Evolutionary conservation across 2,113 vertebrate species (phyloP).

Genomic region (Vicugna pacos): DNA sequence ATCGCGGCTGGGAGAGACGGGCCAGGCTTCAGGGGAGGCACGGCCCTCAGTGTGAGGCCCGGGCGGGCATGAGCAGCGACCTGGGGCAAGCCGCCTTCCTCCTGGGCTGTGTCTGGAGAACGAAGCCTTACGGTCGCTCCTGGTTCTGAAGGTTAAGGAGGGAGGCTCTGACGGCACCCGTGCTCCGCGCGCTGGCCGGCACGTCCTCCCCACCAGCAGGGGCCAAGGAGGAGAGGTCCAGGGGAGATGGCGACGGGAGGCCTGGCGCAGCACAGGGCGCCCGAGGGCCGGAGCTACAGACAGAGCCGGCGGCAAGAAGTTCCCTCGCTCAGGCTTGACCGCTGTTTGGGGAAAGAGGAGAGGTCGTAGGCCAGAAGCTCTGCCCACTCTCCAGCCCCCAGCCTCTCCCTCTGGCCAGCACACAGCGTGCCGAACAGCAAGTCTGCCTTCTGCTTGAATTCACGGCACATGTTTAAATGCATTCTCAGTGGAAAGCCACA

Average conservation of each 20-base stretch:
- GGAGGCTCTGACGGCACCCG: rapidly evolving
- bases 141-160: background rate
- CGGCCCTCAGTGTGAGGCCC: background rate
- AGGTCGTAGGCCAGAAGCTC: rapidly evolving
- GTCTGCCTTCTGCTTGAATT: background rate
- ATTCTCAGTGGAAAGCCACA: background rate
- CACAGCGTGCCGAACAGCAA: rapidly evolving
- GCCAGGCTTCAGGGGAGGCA: rapidly evolving
- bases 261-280: rapidly evolving
- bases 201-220: rapidly evolving
- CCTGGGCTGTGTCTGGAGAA: background rate
- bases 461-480: rapidly evolving
- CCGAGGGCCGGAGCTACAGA: background rate
- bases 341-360: rapidly evolving
- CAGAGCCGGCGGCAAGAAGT: no score
- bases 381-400: rapidly evolving
- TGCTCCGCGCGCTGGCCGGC: rapidly evolving
- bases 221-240: background rate
- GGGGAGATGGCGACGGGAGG: rapidly evolving
- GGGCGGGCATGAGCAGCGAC: background rate
- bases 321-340: no score
- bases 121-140: rapidly evolving
- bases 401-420: rapidly evolving
- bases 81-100: background rate
- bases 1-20: background rate